Base-by-base conservation (phyloP, 2,113 vertebrate genomes). In the Xenus cinereus region DNA sequence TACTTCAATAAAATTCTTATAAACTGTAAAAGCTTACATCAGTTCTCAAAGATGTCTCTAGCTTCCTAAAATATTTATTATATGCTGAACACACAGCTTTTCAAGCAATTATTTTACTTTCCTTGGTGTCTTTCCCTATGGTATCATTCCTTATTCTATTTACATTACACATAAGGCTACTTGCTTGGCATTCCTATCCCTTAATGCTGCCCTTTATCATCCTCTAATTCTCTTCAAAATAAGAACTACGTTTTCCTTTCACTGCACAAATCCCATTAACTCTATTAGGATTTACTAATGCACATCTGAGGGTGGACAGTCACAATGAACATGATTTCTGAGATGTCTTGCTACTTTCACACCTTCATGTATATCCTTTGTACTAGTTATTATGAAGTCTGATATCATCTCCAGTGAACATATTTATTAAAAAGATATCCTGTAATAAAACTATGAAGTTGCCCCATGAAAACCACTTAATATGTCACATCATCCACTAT, bases 251-350 rank as follows among this genome's bases (percentile, higher is more conserved):
- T 19, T 96, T 74, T 14, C 43, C 16, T 78, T 95, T 96, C 84
- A 74, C 32, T 85, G 63, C 45, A 91, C 46, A 95, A 87, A 91
- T 80, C 32, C 57, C 72, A 94, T 95, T 85, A 95, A 74, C 33
- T 80, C 48, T 75, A 46, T 62, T 62, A 94, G 63, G 72, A 90
- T 87, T 95, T 88, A 91, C 59, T 66, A 94, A 91, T 67, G 41
- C 45, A 73, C 26, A 69, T 94, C 64, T 64, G 57, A 84, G 39
- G 27, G 62, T 35, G 62, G 84, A 89, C 53, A 95, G 76, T 46
- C 77, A 83, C 64, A 91, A 54, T 76, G 53, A 91, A 74, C 13
- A 54, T 30, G 37, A 87, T 86, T 93, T 91, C 84, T 94, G 73
- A 89, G 76, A 89, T 48, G 78, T 39, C 18, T 87, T 94, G 51